These are phyloP conservation scores for Piaya cayana DNA, from an alignment of 2,113 vertebrate genomes.

Conservation along the genomic window DNA sequence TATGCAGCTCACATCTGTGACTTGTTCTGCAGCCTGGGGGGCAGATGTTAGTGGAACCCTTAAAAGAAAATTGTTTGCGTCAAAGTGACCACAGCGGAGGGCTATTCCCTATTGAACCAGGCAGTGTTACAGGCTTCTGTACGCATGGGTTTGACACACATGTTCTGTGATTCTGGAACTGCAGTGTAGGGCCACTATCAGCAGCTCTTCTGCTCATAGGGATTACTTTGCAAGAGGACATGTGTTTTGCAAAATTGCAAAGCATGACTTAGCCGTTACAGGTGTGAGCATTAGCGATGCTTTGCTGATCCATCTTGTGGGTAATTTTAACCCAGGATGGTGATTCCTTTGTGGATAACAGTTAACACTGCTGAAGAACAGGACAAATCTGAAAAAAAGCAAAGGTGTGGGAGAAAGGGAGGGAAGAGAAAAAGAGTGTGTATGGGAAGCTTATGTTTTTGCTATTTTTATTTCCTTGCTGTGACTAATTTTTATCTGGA, in stretches of 20 bases:
- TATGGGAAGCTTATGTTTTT: not conserved
- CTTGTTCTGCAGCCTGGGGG: not conserved
- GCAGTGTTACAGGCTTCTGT: not conserved
- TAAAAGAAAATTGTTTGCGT: not conserved
- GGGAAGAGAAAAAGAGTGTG: not conserved
- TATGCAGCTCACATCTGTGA: not conserved
- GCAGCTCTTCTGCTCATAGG: not conserved
- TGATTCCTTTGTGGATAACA: rapidly evolving
- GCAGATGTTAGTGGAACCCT: not conserved
- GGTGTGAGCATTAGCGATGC: no score
- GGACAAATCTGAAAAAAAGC: not conserved
- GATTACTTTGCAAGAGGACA: not conserved
- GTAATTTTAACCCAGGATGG: not conserved
- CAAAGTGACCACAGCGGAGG: not conserved
- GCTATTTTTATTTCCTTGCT: not conserved
- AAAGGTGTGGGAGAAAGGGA: not conserved
- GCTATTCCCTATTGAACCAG: not conserved
- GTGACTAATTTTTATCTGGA: not conserved
- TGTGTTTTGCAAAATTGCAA: not conserved
- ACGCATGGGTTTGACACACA: rapidly evolving
- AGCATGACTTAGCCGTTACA: not conserved
- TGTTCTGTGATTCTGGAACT: rapidly evolving
- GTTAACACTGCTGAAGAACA: not conserved
- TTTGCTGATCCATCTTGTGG: not conserved
- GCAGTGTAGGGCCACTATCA: rapidly evolving